Evolutionary conservation across 2,888 invertebrate species (phyloP).

Genomic region (Scaptomyza reducta): DNA sequence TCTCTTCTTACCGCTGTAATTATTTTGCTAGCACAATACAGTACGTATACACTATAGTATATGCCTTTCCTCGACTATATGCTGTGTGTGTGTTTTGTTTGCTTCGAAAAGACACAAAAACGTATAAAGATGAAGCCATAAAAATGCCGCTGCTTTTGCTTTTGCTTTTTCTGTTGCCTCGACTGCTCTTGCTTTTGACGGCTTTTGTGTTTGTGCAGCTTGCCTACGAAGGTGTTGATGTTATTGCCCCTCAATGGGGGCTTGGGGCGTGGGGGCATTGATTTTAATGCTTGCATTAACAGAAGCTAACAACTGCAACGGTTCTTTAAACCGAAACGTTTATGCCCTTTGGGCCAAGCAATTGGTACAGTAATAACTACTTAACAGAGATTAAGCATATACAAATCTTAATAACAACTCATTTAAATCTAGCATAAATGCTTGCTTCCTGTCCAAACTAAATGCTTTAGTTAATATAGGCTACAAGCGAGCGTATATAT

Average conservation of each 20-base stretch:
- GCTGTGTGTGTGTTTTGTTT: not conserved
- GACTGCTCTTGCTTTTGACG: too few relatives aligned
- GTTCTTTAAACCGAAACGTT: slow-evolving; percentile 14
- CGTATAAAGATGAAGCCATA: slow-evolving; percentile 68
- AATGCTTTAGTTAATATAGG: slow-evolving; percentile 7
- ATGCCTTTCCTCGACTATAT: slow-evolving; percentile 30
- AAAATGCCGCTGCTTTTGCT: slow-evolving; percentile 68
- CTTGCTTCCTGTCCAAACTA: not conserved
- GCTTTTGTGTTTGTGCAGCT: slow-evolving; percentile 69
- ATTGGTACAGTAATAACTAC: too few relatives aligned
- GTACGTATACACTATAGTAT: slow-evolving; percentile 4
- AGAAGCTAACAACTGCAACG: slow-evolving; percentile 6
- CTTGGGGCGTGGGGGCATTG: slow-evolving; percentile 55
- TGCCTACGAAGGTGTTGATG: slow-evolving; percentile 72
- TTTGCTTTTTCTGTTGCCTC: too few relatives aligned
- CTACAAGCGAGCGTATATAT: slow-evolving; percentile 15
- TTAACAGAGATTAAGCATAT: not conserved
- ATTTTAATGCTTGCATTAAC: slow-evolving; percentile 52
- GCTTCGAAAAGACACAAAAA: slow-evolving; percentile 34
- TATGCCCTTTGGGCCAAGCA: too few relatives aligned
- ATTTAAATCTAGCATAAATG: not conserved
- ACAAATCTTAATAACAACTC: not conserved
- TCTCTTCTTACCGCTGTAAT: slow-evolving; percentile 42
- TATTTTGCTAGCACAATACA: slow-evolving; percentile 41
- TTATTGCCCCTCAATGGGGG: slow-evolving; percentile 43